phyloP scores from a whole-genome alignment of 2,797 vertebrate species.

The Melanotaenia nigrans region DNA sequence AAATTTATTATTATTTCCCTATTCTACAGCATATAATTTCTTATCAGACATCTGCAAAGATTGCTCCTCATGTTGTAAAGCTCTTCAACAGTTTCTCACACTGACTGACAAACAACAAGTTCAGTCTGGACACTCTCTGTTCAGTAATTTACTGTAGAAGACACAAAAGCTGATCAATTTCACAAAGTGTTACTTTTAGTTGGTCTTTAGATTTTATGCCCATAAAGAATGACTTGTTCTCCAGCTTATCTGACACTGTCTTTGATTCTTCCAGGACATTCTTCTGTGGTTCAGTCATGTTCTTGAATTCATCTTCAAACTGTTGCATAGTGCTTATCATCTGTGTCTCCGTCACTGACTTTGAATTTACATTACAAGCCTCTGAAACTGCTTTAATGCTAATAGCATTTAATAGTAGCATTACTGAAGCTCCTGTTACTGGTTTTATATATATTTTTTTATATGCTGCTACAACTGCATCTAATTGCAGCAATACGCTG shows the following conservation, averaged over 20 bases:
- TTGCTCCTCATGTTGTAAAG: rapidly evolving
- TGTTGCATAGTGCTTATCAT: neutral
- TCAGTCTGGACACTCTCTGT: rapidly evolving
- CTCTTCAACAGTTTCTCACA: neutral
- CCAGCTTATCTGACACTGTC: neutral
- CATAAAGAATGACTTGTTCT: neutral
- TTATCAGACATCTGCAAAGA: neutral
- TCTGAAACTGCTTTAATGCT: rapidly evolving
- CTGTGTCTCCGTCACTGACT: neutral
- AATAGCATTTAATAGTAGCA: too few species aligned
- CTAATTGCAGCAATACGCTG: rapidly evolving
- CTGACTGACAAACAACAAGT: rapidly evolving
- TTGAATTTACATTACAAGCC: rapidly evolving
- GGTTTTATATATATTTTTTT: too few species aligned
- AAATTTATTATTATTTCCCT: too few species aligned
- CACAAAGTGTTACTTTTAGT: neutral
- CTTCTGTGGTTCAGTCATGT: neutral
- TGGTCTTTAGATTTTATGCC: neutral
- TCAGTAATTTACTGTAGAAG: rapidly evolving
- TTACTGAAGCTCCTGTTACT: too few species aligned
- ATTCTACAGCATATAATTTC: too few species aligned
- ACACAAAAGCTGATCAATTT: neutral
- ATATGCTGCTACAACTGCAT: neutral
- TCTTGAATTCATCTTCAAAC: conserved; percentile 5
- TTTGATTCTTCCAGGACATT: neutral